Evolutionary conservation across 2,888 invertebrate species (phyloP).

Genomic region (Ischnura elegans): DNA sequence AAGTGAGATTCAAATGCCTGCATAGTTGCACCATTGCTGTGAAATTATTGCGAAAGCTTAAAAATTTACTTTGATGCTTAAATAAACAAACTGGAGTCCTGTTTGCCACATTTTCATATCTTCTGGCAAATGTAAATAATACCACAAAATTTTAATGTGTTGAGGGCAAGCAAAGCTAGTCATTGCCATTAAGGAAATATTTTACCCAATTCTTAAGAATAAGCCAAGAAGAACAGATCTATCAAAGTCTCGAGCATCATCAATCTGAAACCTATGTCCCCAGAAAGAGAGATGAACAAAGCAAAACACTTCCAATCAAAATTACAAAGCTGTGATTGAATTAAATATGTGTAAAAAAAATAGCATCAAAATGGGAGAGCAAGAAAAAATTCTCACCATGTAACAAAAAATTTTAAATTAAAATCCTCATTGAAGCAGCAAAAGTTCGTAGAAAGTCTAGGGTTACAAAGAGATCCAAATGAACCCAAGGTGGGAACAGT

Average conservation of each 20-base stretch:
- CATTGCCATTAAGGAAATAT: neutral
- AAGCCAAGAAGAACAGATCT: neutral
- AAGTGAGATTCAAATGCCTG: conserved; percentile 11
- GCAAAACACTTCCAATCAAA: neutral
- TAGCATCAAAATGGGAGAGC: neutral
- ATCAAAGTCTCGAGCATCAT: neutral
- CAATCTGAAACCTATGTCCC: neutral
- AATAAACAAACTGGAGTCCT: neutral
- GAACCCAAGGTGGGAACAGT: neutral
- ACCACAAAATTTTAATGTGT: neutral
- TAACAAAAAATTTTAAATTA: neutral
- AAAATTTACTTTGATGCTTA: neutral
- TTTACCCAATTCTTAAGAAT: neutral
- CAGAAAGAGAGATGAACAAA: neutral
- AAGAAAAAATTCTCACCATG: neutral
- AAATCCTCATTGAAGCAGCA: neutral
- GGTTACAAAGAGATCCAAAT: neutral
- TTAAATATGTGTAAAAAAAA: neutral
- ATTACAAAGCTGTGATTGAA: neutral
- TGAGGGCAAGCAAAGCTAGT: neutral
- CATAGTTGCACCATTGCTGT: conserved; percentile 6
- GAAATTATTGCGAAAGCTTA: neutral
- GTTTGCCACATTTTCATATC: neutral
- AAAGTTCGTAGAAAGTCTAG: neutral
- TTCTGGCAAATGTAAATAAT: neutral